These are phyloP conservation scores for Holothuria scabra DNA, from an alignment of 53 echinoderm and acorn worm species.

Conservation along the genomic window DNA sequence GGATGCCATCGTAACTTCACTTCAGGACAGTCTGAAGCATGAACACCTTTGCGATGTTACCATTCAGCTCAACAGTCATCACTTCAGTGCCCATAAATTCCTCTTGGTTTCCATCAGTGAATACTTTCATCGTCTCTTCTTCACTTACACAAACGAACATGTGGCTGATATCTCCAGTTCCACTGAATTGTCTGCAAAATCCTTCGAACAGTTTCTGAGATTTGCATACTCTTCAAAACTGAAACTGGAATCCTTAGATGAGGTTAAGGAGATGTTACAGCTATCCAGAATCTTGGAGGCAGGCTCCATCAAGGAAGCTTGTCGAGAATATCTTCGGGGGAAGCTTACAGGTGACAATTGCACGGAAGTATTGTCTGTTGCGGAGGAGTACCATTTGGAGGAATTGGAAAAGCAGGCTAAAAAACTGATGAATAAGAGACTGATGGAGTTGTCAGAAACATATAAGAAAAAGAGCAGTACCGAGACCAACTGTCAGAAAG, in stretches of 20 bases:
- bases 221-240: slow-evolving; percentile 86
- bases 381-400: slow-evolving; percentile 76
- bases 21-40: slow-evolving; percentile 81
- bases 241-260: slow-evolving; percentile 67
- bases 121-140: slow-evolving; percentile 71
- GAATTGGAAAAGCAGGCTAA: slow-evolving; percentile 88
- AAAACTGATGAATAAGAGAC: slow-evolving; percentile 77
- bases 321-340: slow-evolving; percentile 76
- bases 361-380: slow-evolving; percentile 79
- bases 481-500: too few species aligned
- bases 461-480: slow-evolving; percentile 29
- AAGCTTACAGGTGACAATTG: slow-evolving; percentile 91
- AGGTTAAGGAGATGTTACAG: slow-evolving; percentile 72
- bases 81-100: slow-evolving; percentile 77
- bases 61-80: slow-evolving; percentile 67
- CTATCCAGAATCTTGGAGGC: slow-evolving; percentile 72
- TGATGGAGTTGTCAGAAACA: slow-evolving; percentile 86
- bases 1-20: not conserved
- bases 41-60: slow-evolving; percentile 76
- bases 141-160: not conserved
- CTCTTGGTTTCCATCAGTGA: slow-evolving; percentile 83
- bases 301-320: slow-evolving; percentile 72
- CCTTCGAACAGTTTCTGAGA: slow-evolving; percentile 80
- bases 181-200: slow-evolving; percentile 56
- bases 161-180: slow-evolving; percentile 39